These are phyloP conservation scores for Sympetrum striolatum DNA, from an alignment of 2,888 invertebrate genomes.

Conservation along the genomic window DNA sequence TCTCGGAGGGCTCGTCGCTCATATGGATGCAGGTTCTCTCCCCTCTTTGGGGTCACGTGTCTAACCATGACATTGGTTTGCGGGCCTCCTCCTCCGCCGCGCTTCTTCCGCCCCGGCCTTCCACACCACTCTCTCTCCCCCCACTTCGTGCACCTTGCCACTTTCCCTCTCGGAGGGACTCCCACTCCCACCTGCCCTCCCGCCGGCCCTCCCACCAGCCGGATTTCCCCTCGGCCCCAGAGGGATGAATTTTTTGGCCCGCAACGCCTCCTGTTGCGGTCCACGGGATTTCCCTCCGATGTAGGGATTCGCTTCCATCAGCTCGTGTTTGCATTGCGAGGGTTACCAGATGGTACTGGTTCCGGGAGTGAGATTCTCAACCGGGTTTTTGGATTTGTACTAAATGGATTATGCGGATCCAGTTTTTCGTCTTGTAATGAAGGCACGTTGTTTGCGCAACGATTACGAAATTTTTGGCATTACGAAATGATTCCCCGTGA, in stretches of 20 bases:
- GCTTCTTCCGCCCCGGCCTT: constrained; percentile 21
- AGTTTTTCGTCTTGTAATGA: too few relatives aligned
- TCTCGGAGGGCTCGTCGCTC: constrained; percentile 3
- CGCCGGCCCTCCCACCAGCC: not conserved
- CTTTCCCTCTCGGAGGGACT: constrained; percentile 24
- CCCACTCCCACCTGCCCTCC: not conserved
- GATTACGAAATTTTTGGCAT: too few relatives aligned
- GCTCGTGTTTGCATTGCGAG: too few relatives aligned
- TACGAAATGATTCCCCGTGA: too few relatives aligned
- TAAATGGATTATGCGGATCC: too few relatives aligned
- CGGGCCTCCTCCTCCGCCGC: not conserved
- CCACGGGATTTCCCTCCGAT: not conserved
- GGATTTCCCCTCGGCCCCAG: not conserved
- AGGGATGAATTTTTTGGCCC: not conserved
- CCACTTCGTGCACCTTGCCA: not conserved
- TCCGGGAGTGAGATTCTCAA: too few relatives aligned
- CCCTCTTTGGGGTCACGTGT: constrained; percentile 13
- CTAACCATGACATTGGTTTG: constrained; percentile 36
- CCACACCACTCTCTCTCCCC: not conserved
- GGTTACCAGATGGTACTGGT: too few relatives aligned
- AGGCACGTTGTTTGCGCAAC: too few relatives aligned
- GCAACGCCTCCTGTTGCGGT: not conserved
- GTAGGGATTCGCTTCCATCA: too few relatives aligned
- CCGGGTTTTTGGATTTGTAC: too few relatives aligned
- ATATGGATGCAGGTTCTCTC: not conserved